A percentile compares a stretch with the other conserved stretches of the same genome.
phyloP scores from a whole-genome alignment of 2,113 vertebrate genomes.

The Picathartes gymnocephalus region DNA sequence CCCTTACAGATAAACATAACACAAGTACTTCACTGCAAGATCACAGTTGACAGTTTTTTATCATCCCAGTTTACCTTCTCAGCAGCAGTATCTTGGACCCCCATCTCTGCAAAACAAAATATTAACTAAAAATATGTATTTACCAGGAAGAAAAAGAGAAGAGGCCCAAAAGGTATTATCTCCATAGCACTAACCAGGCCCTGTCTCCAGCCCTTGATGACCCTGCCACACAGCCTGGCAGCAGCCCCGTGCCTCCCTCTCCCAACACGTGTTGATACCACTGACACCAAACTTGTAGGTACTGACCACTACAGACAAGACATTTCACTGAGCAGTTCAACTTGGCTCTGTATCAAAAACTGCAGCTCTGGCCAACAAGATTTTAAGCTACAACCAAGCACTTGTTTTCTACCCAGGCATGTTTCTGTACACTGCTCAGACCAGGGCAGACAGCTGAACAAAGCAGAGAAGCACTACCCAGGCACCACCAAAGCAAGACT shows the following conservation, averaged over 20 bases:
- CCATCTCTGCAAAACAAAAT: neutral
- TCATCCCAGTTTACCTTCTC: neutral
- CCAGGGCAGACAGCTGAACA: neutral
- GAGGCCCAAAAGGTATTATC: neutral
- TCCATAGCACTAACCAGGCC: neutral
- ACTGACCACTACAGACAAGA: neutral
- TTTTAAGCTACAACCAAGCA: neutral
- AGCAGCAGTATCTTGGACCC: neutral
- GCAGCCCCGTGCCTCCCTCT: neutral
- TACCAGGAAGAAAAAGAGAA: neutral
- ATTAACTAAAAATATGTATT: neutral
- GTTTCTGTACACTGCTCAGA: neutral
- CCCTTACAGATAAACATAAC: neutral
- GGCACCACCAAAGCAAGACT: neutral
- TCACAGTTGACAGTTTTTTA: neutral
- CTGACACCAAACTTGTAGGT: accelerated
- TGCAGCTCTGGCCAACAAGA: neutral
- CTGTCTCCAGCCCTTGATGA: neutral
- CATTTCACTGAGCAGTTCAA: neutral
- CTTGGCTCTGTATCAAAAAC: neutral
- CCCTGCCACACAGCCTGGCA: neutral
- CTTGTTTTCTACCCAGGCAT: neutral
- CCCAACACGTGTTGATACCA: accelerated
- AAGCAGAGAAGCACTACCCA: neutral
- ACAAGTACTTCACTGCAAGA: neutral